Evolutionary conservation across 2,113 vertebrate genomes (phyloP).

Genomic region (Nothocercus nigrocapillus): DNA sequence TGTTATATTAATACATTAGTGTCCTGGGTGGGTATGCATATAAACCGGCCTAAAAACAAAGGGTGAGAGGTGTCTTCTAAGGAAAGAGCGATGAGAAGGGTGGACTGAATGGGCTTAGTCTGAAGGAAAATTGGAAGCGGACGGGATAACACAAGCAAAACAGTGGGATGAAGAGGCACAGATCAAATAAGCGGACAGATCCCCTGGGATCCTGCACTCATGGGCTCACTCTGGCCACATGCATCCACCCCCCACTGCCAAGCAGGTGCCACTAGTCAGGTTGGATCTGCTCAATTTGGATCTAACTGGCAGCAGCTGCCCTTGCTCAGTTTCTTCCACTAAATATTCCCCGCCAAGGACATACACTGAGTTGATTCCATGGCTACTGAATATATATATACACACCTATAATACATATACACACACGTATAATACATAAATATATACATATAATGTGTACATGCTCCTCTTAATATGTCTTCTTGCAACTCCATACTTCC

Average conservation of each 20-base stretch:
- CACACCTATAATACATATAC: too few relatives aligned
- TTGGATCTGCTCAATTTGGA: not conserved
- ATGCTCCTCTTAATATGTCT: not conserved
- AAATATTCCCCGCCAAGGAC: not conserved
- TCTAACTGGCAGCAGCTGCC: not conserved
- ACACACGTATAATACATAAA: too few relatives aligned
- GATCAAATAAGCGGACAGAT: not conserved
- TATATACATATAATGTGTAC: not conserved
- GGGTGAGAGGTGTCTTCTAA: not conserved
- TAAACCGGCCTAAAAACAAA: not conserved
- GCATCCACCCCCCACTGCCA: too few relatives aligned
- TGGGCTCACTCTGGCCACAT: too few relatives aligned
- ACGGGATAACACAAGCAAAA: not conserved
- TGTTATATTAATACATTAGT: not conserved
- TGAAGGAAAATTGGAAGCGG: not conserved
- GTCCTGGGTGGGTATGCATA: rapidly evolving
- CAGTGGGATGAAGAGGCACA: rapidly evolving
- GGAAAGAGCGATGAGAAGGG: not conserved
- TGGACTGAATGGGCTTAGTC: not conserved
- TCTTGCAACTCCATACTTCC: not conserved
- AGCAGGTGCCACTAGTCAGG: not conserved
- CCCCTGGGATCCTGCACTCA: too few relatives aligned
- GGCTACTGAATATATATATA: too few relatives aligned
- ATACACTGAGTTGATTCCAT: too few relatives aligned
- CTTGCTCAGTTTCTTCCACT: not conserved